Evolutionary conservation across 2,113 vertebrate genomes (phyloP), one percentile per base, ranked within the genome.

Genomic region (Gopherus flavomarginatus): DNA sequence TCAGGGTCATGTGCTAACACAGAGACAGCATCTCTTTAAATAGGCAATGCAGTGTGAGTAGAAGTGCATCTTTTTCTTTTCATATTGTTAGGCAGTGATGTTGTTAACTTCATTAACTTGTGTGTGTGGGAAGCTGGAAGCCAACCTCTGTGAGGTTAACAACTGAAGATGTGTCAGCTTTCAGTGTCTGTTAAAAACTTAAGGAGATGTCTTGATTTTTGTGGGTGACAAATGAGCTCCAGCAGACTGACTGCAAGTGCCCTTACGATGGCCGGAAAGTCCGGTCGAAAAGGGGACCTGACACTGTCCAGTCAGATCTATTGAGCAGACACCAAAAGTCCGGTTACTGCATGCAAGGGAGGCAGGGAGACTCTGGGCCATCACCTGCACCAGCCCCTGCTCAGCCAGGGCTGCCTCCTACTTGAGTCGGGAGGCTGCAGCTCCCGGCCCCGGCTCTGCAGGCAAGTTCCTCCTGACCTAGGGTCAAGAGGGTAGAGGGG

Each of bases 101-200:
- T 4, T 85, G 4, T 29, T 83, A 75, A 35, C 62, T 4, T 83
- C n/a, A 42, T 80, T 77, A 77, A 56, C 1, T 1, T 26, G 1
- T 27, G 5, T 10, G 2, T 85, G 8, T 29, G 44, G 89, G 90
- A 85, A 24, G 8, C 16, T 59, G 42, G 42, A 86, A 47, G 50
- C 8, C 12, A 54, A 83, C 27, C 24, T 87, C 22, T 77, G 35
- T 83, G 81, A 57, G 6, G 57, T 84, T 49, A 81, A 50, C 69
- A 87, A 54, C 52, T 35, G 62, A 52, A 86, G 49, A 49, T 14
- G 2, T 31, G 17, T 1, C 3, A 3, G 49, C 85, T 96, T 87
- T 1, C 42, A 0, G 0, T 50, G 31, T 27, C 17, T 79, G 10
- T 42, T 90, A 78, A 82, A 84, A 92, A 65, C 1, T 0, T 29